These are phyloP conservation scores for Gastrophysa polygoni DNA, from an alignment of 2,888 invertebrate genomes.

Conservation along the genomic window DNA sequence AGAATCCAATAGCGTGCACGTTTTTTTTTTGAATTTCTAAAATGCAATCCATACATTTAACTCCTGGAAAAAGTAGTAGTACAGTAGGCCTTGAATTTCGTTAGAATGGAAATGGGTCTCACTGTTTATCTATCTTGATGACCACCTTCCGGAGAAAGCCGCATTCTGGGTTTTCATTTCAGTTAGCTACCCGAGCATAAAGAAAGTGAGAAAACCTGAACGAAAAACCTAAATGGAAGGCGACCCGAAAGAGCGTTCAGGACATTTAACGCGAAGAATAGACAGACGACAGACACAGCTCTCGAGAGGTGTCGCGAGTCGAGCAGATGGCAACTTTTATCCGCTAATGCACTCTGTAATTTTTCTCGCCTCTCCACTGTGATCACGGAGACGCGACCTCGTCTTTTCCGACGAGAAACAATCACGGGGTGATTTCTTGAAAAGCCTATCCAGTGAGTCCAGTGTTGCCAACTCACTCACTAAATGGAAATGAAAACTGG, in stretches of 20 bases:
- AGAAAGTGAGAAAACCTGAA: background rate
- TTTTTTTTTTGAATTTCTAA: too few relatives aligned
- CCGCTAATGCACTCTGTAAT: slow-evolving; percentile 16
- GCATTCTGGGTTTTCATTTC: background rate
- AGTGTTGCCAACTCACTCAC: too few relatives aligned
- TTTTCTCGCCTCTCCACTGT: slow-evolving; percentile 12
- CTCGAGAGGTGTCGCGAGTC: background rate
- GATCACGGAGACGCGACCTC: slow-evolving; percentile 8
- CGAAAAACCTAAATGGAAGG: background rate
- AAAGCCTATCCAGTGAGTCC: too few relatives aligned
- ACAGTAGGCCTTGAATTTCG: too few relatives aligned
- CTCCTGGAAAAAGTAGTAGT: too few relatives aligned
- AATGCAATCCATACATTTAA: too few relatives aligned
- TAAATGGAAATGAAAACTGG: too few relatives aligned
- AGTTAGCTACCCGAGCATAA: background rate
- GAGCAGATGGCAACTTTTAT: background rate
- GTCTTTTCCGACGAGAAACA: background rate
- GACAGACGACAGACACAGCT: background rate
- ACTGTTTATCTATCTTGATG: too few relatives aligned
- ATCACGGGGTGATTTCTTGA: too few relatives aligned
- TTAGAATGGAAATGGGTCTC: too few relatives aligned
- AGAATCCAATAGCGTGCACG: too few relatives aligned
- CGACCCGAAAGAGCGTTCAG: background rate
- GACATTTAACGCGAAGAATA: slow-evolving; percentile 3
- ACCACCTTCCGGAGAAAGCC: too few relatives aligned